Evolutionary conservation across 2,888 invertebrate genomes (phyloP).

Genomic region (Rhagophthalmus giganteus): DNA sequence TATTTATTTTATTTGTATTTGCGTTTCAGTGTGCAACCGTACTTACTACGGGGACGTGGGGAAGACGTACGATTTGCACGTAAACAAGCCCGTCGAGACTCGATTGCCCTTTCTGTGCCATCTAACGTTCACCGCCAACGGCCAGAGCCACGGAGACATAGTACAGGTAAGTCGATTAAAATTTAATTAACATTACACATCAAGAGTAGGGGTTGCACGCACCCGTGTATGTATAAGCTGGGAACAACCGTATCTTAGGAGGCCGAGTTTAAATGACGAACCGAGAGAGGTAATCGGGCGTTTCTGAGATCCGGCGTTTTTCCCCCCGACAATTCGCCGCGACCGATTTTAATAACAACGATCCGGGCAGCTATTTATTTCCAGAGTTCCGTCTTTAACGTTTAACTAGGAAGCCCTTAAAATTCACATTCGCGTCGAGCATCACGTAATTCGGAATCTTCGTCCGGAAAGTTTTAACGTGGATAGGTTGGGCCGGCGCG

Average conservation of each 20-base stretch:
- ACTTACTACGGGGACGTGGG: slow-evolving; percentile 89
- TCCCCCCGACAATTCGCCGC: too few species aligned
- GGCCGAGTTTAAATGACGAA: too few species aligned
- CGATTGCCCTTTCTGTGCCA: slow-evolving; percentile 86
- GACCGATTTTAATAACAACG: background rate
- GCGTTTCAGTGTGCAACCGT: slow-evolving; percentile 76
- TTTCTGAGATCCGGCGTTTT: too few species aligned
- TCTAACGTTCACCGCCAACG: slow-evolving; percentile 89
- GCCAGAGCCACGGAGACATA: slow-evolving; percentile 84
- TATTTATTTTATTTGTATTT: too few species aligned
- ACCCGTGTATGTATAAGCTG: too few species aligned
- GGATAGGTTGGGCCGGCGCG: slow-evolving; percentile 2
- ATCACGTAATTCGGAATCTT: slow-evolving; percentile 2
- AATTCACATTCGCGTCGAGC: slow-evolving; percentile 5
- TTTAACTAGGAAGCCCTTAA: slow-evolving; percentile 1
- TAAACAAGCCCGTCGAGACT: slow-evolving; percentile 72
- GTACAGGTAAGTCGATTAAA: slow-evolving; percentile 66
- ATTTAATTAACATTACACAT: background rate
- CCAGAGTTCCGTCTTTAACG: background rate
- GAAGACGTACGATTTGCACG: slow-evolving; percentile 76
- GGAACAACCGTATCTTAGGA: too few species aligned
- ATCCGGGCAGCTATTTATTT: background rate
- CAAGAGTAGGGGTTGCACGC: too few species aligned
- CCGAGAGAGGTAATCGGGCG: too few species aligned
- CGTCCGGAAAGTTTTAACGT: background rate